Base-by-base conservation (phyloP, 2,888 invertebrate species). In the Leptogaster cylindrica region DNA sequence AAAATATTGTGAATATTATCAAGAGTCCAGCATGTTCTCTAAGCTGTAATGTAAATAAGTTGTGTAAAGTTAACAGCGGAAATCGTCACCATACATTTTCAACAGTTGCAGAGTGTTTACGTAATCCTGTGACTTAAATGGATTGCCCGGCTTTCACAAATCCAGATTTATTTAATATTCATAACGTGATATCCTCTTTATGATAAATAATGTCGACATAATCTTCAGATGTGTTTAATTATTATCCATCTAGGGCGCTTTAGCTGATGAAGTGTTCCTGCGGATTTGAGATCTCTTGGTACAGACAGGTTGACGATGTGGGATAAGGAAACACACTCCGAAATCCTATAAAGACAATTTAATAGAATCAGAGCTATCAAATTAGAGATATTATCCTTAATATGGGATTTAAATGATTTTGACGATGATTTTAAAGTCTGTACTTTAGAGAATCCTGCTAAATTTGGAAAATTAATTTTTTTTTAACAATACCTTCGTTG, bases 191-290 rank as follows among this genome's bases (percentile, higher is more conserved):
- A 50, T 50, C 4, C 27, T 25, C 8, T 50, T 50, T 28, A 50
- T 50, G 25, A 50, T 50, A 50, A 50, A 50, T 27, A 50, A 50
- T 50, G 50, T 50, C 50, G 27, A 50, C 50, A 50, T 50, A 50
- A 50, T 50, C 50, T 50, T 14, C 50, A 27, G 27, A 50, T 27
- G 27, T 10, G 31, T 10, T 31, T 31, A 31, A 31, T 31, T n/a
- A n/a, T n/a, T n/a, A 31, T 31, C 1, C 31, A 6, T 8, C 31
- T 31, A 8, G 6, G 10, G 31, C 10, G 31, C 31, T 12, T 27
- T 28, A 50, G 28, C 50, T 25, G 28, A 25, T 50, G 50, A 50
- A 46, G 46, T 46, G 25, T 46, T 46, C 23, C 20, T 20, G 23
- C 25, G 46, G 18, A 46, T 20, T 46, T n/a, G n/a, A n/a, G n/a